Conservation (phyloP, 92 coral and sea anemone genomes). For the Phymanthus crucifer region DNA sequence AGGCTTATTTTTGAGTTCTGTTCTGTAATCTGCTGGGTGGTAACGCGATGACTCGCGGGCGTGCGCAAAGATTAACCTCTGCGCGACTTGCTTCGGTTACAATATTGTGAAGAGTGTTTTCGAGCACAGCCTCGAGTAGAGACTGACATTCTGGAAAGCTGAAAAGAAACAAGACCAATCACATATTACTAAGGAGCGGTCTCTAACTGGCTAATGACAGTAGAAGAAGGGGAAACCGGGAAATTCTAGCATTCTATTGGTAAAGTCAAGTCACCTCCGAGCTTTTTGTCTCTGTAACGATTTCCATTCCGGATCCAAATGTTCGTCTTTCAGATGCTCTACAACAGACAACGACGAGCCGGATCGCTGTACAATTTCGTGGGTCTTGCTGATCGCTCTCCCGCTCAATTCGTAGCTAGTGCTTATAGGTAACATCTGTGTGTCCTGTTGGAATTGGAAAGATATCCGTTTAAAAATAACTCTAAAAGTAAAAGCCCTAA, state of each 20-base stretch:
- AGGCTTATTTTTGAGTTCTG: slow-evolving; percentile 1
- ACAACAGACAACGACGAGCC: slow-evolving; percentile 57
- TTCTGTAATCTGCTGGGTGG: slow-evolving; percentile 78
- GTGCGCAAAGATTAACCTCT: slow-evolving; percentile 80
- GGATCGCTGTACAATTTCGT: slow-evolving; percentile 59
- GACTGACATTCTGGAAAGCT: slow-evolving; percentile 92
- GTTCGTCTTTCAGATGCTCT: slow-evolving; percentile 45
- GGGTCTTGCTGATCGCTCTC: slow-evolving; percentile 52
- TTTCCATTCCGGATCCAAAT: slow-evolving; percentile 49
- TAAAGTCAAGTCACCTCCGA: slow-evolving; percentile 62
- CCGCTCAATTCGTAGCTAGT: slow-evolving; percentile 21
- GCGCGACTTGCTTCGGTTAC: slow-evolving; percentile 88
- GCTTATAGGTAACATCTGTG: background rate
- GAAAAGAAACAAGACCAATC: slow-evolving; percentile 4
- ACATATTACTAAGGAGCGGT: background rate
- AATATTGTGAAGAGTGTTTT: slow-evolving; percentile 82
- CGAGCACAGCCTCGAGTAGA: slow-evolving; percentile 84
- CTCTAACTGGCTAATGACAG: background rate
- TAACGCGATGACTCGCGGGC: slow-evolving; percentile 89
- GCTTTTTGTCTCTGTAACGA: slow-evolving; percentile 69
- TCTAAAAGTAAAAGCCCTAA: no score
- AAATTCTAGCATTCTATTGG: no score
- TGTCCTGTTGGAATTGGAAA: background rate
- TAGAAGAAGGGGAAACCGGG: background rate
- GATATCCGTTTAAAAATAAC: no score